Percentiles rank a stretch among this genome's conserved stretches.
Conservation (phyloP, 1,140 invertebrate species). For the Conus ventricosus region DNA sequence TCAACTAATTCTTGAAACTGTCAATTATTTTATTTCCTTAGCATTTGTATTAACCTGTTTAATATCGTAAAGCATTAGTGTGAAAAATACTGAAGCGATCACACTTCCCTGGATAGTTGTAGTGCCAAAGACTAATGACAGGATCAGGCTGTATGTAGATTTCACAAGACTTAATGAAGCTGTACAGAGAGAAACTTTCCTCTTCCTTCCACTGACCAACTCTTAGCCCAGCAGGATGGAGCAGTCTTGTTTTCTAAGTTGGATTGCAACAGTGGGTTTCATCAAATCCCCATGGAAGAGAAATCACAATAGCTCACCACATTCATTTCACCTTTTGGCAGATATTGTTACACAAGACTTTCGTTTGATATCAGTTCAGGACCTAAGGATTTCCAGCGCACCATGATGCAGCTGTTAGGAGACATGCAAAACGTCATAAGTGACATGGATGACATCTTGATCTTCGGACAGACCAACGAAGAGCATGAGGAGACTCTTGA, state of each 20-base stretch:
- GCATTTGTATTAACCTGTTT: too few relatives aligned
- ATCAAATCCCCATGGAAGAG: background rate
- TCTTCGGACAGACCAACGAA: slow-evolving; percentile 48
- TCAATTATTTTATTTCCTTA: too few relatives aligned
- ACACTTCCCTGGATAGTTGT: too few relatives aligned
- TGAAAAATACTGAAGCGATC: too few relatives aligned
- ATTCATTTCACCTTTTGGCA: background rate
- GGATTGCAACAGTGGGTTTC: background rate
- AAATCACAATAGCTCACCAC: background rate
- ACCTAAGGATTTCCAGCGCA: slow-evolving; percentile 46
- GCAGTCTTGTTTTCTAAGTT: background rate
- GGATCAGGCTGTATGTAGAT: slow-evolving; percentile 42
- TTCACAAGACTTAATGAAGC: slow-evolving; percentile 15
- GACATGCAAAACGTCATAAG: background rate
- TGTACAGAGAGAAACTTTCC: slow-evolving; percentile 7
- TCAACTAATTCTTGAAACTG: too few relatives aligned
- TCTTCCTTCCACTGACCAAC: background rate
- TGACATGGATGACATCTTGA: slow-evolving; percentile 50
- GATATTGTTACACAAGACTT: background rate
- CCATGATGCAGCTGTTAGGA: background rate
- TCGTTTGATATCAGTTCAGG: slow-evolving; percentile 55
- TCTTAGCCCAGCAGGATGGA: background rate
- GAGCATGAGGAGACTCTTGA: slow-evolving; percentile 52
- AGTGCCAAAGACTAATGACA: slow-evolving; percentile 39
- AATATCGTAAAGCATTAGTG: too few relatives aligned